Conservation (phyloP, 2,113 vertebrate genomes). For the Potamarius usumacintae region DNA sequence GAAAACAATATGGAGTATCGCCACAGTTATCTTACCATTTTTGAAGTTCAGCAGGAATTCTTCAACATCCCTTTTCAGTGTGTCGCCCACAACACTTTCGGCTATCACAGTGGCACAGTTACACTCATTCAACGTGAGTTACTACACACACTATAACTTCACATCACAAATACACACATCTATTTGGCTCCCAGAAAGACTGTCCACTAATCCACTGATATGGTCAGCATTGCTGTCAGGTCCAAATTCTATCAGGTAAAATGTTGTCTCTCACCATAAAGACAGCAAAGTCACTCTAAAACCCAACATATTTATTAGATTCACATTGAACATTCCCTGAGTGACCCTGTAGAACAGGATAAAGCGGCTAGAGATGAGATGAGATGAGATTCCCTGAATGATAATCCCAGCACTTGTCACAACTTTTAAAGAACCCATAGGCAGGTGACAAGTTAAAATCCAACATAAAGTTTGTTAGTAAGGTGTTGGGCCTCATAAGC, state of each 20-base stretch:
- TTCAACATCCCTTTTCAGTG: conserved; percentile 23
- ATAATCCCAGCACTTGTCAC: neutral
- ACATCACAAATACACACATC: neutral
- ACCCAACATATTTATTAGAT: neutral
- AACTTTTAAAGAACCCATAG: neutral
- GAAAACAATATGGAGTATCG: neutral
- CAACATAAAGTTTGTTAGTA: neutral
- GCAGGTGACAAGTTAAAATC: neutral
- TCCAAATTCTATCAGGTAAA: neutral
- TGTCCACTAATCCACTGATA: too few species aligned
- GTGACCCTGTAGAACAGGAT: neutral
- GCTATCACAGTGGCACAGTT: neutral
- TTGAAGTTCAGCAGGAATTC: conserved; percentile 15
- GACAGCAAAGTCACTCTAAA: neutral
- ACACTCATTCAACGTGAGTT: conserved; percentile 20
- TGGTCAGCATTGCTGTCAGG: too few species aligned
- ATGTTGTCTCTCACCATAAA: neutral
- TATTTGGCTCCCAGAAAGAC: neutral
- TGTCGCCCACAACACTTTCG: neutral
- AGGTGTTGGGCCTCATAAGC: neutral
- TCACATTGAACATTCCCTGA: neutral
- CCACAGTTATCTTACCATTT: neutral
- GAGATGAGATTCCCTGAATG: neutral
- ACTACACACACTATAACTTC: neutral
- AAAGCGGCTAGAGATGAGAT: too few species aligned